Base-by-base conservation (phyloP, 2,113 vertebrate genomes). In the Indri indri region DNA sequence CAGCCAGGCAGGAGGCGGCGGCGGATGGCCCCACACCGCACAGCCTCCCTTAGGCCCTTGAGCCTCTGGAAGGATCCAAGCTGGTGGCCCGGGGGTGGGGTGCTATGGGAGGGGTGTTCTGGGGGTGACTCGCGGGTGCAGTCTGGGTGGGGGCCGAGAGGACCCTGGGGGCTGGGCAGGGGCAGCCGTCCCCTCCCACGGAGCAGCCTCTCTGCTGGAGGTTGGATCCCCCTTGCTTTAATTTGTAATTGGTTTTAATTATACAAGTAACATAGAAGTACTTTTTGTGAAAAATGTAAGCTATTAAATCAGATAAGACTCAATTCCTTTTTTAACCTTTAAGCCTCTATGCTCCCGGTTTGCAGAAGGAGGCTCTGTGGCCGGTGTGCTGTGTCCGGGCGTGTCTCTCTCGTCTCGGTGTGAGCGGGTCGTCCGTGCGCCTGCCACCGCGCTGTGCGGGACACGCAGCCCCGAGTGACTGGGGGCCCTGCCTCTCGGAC, bases 381-480 rank as follows among this genome's bases (percentile, higher is more conserved):
- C 9, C 1, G 1, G 50, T 13, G n/a, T 32, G 20, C 32, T 30
- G 0, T 2, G 47, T 68, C 47, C 52, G 23, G 61, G 88, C 27
- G 3, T n/a, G 23, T 18, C 27, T 14, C 14, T 76, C 73, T 32
- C 4, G 40, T 6, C 73, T 76, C 27, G 12, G 59, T 27, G 59
- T 30, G 27, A 47, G 4, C 4, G 4, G 73, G 40, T 2, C 17
- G 34, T 50, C 27, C 42, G 1, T 13, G 0, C 4, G 45, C 27
- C 73, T 4, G 40, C 40, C 7, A 16, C 25, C 8, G 71, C 25
- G 13, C 27, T 27, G 40, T 45, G 23, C 40, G 23, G 4, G 10
- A 14, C 30, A 1, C 25, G 8, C 1, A 0, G n/a, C 54, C 14
- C 2, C 0, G 1, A 2, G 61, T 40, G n/a, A 73, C 22, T 40